A percentile compares a stretch with the other conserved stretches of the same genome.
Conservation (phyloP, 2,113 vertebrate genomes). For the Eublepharis macularius region DNA sequence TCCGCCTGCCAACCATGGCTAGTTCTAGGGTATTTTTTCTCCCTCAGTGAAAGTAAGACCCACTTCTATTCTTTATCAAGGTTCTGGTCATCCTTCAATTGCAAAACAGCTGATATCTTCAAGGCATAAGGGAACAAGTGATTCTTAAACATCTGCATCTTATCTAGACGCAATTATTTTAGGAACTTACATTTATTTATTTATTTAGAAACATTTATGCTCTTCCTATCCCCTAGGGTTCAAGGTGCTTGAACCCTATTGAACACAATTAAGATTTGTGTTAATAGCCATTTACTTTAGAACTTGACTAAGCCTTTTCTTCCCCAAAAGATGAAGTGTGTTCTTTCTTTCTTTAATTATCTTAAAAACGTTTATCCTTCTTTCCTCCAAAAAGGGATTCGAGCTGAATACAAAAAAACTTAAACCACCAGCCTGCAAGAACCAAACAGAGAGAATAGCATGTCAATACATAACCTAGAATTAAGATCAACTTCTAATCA, state of each 20-base stretch:
- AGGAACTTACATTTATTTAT: background rate
- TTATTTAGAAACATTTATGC: no score
- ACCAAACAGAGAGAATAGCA: no score
- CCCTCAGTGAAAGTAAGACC: background rate
- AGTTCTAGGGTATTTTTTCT: background rate
- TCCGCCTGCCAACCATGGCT: background rate
- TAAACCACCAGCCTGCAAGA: no score
- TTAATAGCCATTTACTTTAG: slow-evolving; percentile 58
- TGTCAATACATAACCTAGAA: no score
- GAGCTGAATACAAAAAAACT: no score
- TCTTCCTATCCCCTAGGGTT: no score
- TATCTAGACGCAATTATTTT: background rate
- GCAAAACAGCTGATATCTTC: background rate
- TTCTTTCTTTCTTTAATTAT: no score
- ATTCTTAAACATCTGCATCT: background rate
- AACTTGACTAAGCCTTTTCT: no score
- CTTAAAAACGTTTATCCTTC: no score
- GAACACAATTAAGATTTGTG: slow-evolving; percentile 55
- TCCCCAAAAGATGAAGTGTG: no score
- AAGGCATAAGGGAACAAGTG: background rate
- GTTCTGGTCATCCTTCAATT: background rate
- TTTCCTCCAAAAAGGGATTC: no score
- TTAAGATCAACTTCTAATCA: no score
- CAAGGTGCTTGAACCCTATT: slow-evolving; percentile 5
- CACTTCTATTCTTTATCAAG: background rate